Evolutionary conservation across 2,888 invertebrate species (phyloP), one percentile per base, ranked within the genome.

Genomic region (Rhopalosiphum nymphaeae): DNA sequence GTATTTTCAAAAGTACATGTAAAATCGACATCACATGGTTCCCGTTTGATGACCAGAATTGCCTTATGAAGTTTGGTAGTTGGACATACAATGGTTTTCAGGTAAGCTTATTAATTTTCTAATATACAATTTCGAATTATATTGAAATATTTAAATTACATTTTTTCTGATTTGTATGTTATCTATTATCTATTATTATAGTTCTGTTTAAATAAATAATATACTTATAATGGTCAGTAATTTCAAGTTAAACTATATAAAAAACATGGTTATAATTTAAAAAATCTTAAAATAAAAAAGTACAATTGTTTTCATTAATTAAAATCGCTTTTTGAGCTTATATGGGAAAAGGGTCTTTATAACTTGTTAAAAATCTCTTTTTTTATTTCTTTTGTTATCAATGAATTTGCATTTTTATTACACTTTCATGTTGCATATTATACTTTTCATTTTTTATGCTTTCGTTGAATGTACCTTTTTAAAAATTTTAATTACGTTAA

Each of bases 21-120:
- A 98, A 98, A 97, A 99, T 99, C 97, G 99, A 99, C 97, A 99
- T 99, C 97, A 99, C 99, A 96, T 99, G 99, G 99, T 99, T 99
- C 97, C 99, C 99, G 96, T 99, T 99, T 97, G 99, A 99, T 97
- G 99, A 99, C 97, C 99, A 99, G 97, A 98, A 98, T 97, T 99
- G 99, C 97, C 98, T 98, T 97, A 98, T 99, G 98, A 99, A 99
- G 97, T 99, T 99, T 96, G 99, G 99, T 97, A 99, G 99, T 97
- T 99, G 99, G 99, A 99, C 99, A 96, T 99, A 99, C 97, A 98
- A 98, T 96, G 99, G 99, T 97, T 98, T 98, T 97, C 98, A 98
- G 98, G 98, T 98, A 98, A 92, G 1, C 67, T 36, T 44, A 44
- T 44, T 29, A 0, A 25, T 87, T 87, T 53, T 46, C 7, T 53